Evolutionary conservation across 1,140 invertebrate species (phyloP), one percentile per base, ranked within the genome.

Genomic region (Drosophila dunni): DNA sequence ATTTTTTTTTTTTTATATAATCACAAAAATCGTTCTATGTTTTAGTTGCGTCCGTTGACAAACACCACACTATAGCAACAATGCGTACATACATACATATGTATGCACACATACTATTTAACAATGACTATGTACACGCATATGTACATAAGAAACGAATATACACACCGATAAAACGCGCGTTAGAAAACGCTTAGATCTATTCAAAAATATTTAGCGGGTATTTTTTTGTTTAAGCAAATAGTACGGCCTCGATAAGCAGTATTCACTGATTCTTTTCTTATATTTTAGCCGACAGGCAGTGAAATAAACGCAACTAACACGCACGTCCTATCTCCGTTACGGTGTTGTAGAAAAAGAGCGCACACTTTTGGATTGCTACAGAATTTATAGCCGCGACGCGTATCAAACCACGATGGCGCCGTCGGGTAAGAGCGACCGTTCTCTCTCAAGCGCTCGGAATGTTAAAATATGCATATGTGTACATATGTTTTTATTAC

Each of bases 271-370:
- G 50, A 34, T 42, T 63, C 63, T 71, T 51, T 66, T 60, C n/a
- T 46, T 70, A n/a, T 69, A 73, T 56, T 86, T 88, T 67, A 68
- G 76, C 64, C 83, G 79, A 88, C 79, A 48, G 62, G 67, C 62
- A 85, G 73, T 69, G 57, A 51, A 79, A 77, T 64, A 45, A 72
- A 64, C 71, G 53, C 63, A 77, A 56, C 70, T 29, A 77, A 46
- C 45, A 79, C 75, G 66, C 64, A 89, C 84, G 78, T 91, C 83
- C 76, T 70, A 75, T 56, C 83, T 78, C 64, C 50, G 73, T 63
- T 75, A 85, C 84, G 81, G 79, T 78, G 74, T 56, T 69, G 53
- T 73, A 72, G 68, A 75, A 90, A 86, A 83, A 91, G 82, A 90
- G 75, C 78, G 75, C 62, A 72, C 38, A 33, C 48, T 73, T 78